Conservation (phyloP, 2,113 vertebrate genomes). For the Calyptommatus sinebrachiatus region DNA sequence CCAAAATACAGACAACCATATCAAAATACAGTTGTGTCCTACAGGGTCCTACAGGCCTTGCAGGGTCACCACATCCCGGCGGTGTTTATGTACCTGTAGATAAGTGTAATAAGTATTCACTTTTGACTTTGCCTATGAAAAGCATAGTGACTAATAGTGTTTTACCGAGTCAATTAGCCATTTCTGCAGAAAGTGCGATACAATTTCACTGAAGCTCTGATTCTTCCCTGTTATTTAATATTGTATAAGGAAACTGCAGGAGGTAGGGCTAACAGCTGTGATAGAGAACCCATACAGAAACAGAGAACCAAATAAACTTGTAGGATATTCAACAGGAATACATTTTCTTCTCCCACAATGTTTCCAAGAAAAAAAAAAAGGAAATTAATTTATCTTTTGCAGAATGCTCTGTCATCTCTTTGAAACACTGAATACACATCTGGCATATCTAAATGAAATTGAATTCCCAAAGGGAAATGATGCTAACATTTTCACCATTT, state of each 20-base stretch:
- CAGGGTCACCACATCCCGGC: no score
- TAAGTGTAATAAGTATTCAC: not conserved
- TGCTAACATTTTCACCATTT: conserved; percentile 34
- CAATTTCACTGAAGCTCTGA: not conserved
- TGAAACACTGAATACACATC: conserved; percentile 45
- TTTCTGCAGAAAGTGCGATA: not conserved
- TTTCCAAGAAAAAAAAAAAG: conserved; percentile 45
- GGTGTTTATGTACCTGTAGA: no score
- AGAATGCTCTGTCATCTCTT: conserved; percentile 40
- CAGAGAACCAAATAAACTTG: conserved; percentile 35
- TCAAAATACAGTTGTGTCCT: no score
- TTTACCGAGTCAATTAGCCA: not conserved
- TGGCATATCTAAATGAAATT: conserved; percentile 41
- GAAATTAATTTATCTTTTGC: conserved; percentile 52
- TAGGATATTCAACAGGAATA: conserved; percentile 26
- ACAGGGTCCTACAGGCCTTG: no score
- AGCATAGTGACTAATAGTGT: not conserved
- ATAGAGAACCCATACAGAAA: conserved; percentile 20
- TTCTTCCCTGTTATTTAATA: not conserved
- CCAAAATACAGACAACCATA: no score
- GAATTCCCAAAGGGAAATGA: conserved; percentile 35
- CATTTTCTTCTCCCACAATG: conserved; percentile 6
- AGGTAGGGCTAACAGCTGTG: not conserved
- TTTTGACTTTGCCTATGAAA: not conserved
- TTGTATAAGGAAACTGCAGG: conserved; percentile 4